phyloP scores from a whole-genome alignment of 2,797 vertebrate species.

The Siniperca obscura region DNA sequence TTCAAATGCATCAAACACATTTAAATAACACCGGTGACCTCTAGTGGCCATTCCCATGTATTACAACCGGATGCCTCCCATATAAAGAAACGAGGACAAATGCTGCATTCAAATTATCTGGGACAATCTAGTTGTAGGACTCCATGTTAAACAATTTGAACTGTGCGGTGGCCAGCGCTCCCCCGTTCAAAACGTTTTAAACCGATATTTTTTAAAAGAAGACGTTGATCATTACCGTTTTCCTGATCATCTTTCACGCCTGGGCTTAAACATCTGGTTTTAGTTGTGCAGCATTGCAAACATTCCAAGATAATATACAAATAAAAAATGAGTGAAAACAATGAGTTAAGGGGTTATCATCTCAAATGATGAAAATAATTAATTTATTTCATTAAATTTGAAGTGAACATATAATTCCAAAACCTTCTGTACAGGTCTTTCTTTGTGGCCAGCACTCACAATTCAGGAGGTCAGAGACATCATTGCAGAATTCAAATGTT shows the following conservation, averaged over 20 bases:
- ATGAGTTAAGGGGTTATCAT: not conserved
- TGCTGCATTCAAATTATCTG: slow-evolving; percentile 23
- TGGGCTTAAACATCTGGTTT: not conserved
- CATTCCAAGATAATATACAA: not conserved
- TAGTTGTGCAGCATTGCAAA: not conserved
- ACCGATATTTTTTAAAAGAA: not conserved
- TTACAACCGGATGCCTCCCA: slow-evolving; percentile 30
- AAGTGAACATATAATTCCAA: not conserved
- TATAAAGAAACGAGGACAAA: slow-evolving; percentile 13
- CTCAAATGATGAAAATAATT: not conserved
- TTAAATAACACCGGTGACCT: slow-evolving; percentile 58
- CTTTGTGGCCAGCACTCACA: not conserved
- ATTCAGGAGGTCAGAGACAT: not conserved
- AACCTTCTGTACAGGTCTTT: not conserved
- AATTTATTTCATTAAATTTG: not conserved
- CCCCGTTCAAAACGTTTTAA: not conserved
- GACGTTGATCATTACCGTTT: too few species aligned
- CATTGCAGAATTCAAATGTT: not conserved
- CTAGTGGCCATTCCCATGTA: slow-evolving; percentile 34
- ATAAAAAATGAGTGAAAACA: not conserved
- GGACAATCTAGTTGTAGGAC: not conserved
- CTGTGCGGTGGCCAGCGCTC: too few species aligned
- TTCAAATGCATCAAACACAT: fast-evolving
- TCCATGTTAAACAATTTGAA: not conserved
- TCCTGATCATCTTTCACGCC: too few species aligned